Percentiles rank a stretch among this genome's conserved stretches.
phyloP scores from a whole-genome alignment of 2,797 vertebrate species.

The Staurois parvus region DNA sequence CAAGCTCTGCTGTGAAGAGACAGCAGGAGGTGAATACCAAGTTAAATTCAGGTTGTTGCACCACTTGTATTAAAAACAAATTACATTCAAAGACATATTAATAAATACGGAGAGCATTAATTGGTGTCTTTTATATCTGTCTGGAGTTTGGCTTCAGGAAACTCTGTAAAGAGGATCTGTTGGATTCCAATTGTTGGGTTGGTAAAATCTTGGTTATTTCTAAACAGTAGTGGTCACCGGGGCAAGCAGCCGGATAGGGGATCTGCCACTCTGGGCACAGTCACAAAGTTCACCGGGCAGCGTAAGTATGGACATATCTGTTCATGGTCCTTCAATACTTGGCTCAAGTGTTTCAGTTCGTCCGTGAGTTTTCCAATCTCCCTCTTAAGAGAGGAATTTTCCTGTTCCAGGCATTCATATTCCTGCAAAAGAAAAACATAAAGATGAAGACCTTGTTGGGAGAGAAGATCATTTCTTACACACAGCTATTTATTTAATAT shows the following conservation, averaged over 20 bases:
- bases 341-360: conserved; percentile 85
- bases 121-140: no score
- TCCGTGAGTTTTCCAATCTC: conserved; percentile 89
- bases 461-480: no score
- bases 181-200: not conserved
- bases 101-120: no score
- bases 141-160: no score
- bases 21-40: no score
- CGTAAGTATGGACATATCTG: conserved; percentile 85
- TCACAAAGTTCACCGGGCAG: conserved; percentile 79
- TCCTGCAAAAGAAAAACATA: conserved; percentile 74
- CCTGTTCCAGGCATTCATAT: conserved; percentile 88
- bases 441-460: not conserved
- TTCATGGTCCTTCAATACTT: conserved; percentile 85
- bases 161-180: not conserved
- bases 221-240: conserved; percentile 69
- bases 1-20: no score
- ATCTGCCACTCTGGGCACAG: conserved; percentile 72
- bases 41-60: no score
- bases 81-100: no score
- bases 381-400: conserved; percentile 84
- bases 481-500: no score
- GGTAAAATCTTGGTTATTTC: not conserved
- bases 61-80: no score
- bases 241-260: conserved; percentile 74